A percentile compares a stretch with the other conserved stretches of the same genome.
phyloP scores from a whole-genome alignment of 64 coral and sea anemone species.

The Dendrophyllia cribrosa region DNA sequence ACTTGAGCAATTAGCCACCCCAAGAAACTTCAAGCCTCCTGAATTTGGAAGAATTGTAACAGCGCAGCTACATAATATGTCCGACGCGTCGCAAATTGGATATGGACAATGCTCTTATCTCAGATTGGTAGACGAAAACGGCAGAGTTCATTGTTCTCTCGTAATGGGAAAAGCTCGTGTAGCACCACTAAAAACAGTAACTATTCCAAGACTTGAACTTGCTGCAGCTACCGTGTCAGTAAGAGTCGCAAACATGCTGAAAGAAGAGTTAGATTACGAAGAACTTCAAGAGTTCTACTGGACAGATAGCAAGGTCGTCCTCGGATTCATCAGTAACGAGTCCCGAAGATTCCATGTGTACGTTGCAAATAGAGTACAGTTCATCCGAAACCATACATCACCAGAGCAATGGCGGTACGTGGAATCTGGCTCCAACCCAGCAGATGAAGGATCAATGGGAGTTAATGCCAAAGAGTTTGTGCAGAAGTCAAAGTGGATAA shows the following conservation, averaged over 20 bases:
- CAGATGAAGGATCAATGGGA: slow-evolving; percentile 50
- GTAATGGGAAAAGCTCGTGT: slow-evolving; percentile 47
- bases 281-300: slow-evolving; percentile 42
- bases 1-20: background rate
- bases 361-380: slow-evolving; percentile 44
- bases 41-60: slow-evolving; percentile 28
- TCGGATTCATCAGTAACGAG: slow-evolving; percentile 44
- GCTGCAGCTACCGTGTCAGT: slow-evolving; percentile 58
- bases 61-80: slow-evolving; percentile 54
- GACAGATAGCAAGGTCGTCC: slow-evolving; percentile 52
- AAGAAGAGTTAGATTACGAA: slow-evolving; percentile 44
- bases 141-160: slow-evolving; percentile 39
- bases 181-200: slow-evolving; percentile 45
- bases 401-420: slow-evolving; percentile 53
- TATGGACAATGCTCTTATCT: slow-evolving; percentile 72
- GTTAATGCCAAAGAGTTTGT: slow-evolving; percentile 40
- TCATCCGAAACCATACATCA: slow-evolving; percentile 34
- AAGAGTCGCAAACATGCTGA: slow-evolving; percentile 43
- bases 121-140: slow-evolving; percentile 6
- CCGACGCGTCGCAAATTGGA: slow-evolving; percentile 35
- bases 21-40: slow-evolving; percentile 45
- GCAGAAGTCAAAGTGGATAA: slow-evolving; percentile 40
- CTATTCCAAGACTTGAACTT: slow-evolving; percentile 58
- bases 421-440: slow-evolving; percentile 16
- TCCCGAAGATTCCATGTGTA: slow-evolving; percentile 36